Evolutionary conservation across 2,113 vertebrate genomes (phyloP).

Genomic region (Eulemur macaco): DNA sequence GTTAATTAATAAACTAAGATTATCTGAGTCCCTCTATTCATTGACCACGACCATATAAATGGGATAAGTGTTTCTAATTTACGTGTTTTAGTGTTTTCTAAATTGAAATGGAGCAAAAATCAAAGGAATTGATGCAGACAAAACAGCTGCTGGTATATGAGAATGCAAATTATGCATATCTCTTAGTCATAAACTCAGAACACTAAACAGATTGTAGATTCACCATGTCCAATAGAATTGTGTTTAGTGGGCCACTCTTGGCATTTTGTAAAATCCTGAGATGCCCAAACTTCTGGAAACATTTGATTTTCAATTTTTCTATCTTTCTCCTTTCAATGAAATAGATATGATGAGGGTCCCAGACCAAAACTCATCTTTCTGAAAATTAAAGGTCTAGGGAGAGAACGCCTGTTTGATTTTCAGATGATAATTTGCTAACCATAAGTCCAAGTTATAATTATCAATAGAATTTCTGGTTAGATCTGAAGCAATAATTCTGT

Average conservation of each 20-base stretch:
- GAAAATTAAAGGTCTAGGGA: background rate
- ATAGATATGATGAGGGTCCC: background rate
- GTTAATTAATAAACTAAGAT: background rate
- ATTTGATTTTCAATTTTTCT: background rate
- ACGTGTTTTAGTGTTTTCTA: background rate
- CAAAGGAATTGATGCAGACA: background rate
- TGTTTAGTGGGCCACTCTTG: background rate
- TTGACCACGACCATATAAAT: background rate
- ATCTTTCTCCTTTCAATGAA: background rate
- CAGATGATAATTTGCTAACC: background rate
- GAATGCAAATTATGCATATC: background rate
- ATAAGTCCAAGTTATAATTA: background rate
- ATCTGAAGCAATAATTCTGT: background rate
- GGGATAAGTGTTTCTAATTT: background rate
- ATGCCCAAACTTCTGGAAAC: background rate
- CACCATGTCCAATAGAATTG: background rate
- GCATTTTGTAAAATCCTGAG: constrained; percentile 38
- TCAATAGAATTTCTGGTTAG: background rate
- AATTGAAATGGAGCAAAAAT: background rate
- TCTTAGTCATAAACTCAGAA: constrained; percentile 8
- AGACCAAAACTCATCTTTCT: constrained; percentile 15
- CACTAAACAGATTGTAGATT: background rate
- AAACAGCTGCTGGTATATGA: background rate
- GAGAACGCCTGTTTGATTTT: background rate
- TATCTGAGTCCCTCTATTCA: background rate